These are phyloP conservation scores for Rhaphigaster nebulosa DNA, from an alignment of 2,888 invertebrate genomes.

Conservation along the genomic window DNA sequence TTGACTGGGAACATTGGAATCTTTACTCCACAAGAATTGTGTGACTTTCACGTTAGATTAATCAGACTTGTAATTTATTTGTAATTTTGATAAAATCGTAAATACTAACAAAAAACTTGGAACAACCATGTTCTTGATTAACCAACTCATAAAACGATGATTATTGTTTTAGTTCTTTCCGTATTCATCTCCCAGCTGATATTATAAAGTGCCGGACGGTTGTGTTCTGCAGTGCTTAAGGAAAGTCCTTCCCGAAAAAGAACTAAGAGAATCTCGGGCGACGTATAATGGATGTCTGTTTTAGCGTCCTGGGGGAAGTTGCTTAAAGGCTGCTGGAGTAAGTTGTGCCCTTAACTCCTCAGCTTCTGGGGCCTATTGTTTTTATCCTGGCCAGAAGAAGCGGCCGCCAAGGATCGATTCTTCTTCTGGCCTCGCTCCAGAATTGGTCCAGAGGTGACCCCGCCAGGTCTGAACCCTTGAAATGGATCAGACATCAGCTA, in stretches of 20 bases:
- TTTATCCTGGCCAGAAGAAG: conserved; percentile 30
- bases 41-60: too few relatives aligned
- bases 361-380: conserved; percentile 3
- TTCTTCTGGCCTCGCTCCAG: conserved; percentile 15
- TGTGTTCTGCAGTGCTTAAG: neutral
- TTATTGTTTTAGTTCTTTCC: neutral
- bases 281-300: conserved; percentile 24
- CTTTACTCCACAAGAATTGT: too few relatives aligned
- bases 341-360: conserved; percentile 11
- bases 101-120: too few relatives aligned
- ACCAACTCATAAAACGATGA: neutral
- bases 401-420: conserved; percentile 30
- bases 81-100: too few relatives aligned
- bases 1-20: too few relatives aligned
- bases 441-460: neutral
- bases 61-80: too few relatives aligned
- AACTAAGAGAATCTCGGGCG: neutral
- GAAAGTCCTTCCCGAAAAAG: neutral
- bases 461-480: neutral
- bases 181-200: neutral
- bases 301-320: conserved; percentile 7
- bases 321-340: neutral
- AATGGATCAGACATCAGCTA: neutral
- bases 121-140: too few relatives aligned
- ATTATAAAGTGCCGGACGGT: neutral